Base-by-base conservation (phyloP, 2,113 vertebrate species). In the pig (Sus scrofa) region DNA sequence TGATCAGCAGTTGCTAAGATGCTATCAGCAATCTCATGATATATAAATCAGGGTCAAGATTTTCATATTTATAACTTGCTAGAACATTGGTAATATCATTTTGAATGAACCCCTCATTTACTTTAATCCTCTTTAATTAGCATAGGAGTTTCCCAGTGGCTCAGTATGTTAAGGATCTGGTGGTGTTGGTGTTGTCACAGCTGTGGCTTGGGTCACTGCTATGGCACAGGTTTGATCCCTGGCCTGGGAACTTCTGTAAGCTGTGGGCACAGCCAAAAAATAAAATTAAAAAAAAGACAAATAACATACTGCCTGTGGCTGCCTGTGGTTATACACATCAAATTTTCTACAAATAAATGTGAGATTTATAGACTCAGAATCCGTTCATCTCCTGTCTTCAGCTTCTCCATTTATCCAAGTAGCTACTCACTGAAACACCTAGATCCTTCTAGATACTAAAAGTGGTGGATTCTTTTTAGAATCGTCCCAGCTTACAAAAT, bases 41-140 rank as follows among this genome's bases (percentile, higher is more conserved):
- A 44, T 92, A 70, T 95, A 92, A 97, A 98, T 95, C 84, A 97
- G 24, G 27, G 7, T 70, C 95, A 87, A 71, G 16, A 82, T 82
- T 58, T 68, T 71, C 83, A 97, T 91, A 98, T 97, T 98, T 62
- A 96, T 88, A 97, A 96, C 81, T 63, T 91, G 54, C 32, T 82
- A 70, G 8, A n/a, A 97, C 86, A 94, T 95, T 30, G 96, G 85
- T 89, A 97, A 82, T 91, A 96, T 89, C 75, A 96, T 96, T 94
- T 93, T 24, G 13, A 97, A 92, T 77, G 39, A 97, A 83, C 39
- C 71, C 90, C 12, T 50, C 95, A 89, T 70, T 94, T 37, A 68
- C 32, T 13, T 89, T n/a, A 63, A 83, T 82, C 50, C 34, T 95
- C 58, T 22, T 71, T 81, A 87, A 37, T 91, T 70, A 44, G 44